Percentiles rank a stretch among this genome's conserved stretches.
phyloP scores from a whole-genome alignment of 2,113 vertebrate genomes.

The Kryptolebias marmoratus region DNA sequence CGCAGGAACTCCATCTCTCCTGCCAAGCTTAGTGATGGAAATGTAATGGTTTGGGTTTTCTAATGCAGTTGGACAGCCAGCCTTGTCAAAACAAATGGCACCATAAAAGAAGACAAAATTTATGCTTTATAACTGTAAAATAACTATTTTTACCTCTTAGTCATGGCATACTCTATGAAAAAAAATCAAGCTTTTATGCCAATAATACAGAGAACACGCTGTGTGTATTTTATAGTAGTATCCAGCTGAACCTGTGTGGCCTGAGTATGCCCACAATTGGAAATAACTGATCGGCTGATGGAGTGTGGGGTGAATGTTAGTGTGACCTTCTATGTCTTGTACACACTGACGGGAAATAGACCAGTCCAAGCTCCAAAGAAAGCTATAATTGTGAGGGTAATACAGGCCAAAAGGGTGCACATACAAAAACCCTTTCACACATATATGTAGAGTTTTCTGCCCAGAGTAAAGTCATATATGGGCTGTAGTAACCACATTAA shows the following conservation, averaged over 20 bases:
- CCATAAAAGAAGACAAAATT: background rate
- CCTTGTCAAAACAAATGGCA: background rate
- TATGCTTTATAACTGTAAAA: background rate
- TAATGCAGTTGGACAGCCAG: background rate
- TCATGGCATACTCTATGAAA: background rate
- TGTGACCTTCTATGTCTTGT: constrained; percentile 70
- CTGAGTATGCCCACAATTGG: constrained; percentile 39
- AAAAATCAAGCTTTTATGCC: background rate
- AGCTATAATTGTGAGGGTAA: constrained; percentile 72
- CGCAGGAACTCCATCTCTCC: background rate
- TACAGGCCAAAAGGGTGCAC: constrained; percentile 52
- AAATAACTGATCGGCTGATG: constrained; percentile 64
- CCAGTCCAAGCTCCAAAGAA: constrained; percentile 68
- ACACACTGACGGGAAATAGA: constrained; percentile 74
- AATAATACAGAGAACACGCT: constrained; percentile 9
- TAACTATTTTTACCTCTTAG: background rate
- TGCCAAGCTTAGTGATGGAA: background rate
- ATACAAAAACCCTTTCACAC: constrained; percentile 20
- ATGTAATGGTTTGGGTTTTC: background rate
- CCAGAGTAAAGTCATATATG: constrained; percentile 45
- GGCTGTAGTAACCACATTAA: constrained; percentile 75
- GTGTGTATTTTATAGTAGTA: constrained; percentile 40
- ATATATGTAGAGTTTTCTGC: constrained; percentile 13
- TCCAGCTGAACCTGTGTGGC: constrained; percentile 43
- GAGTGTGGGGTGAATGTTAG: constrained; percentile 72